phyloP scores from a whole-genome alignment of 2,113 vertebrate species.

The Emydura subglobosa region DNA sequence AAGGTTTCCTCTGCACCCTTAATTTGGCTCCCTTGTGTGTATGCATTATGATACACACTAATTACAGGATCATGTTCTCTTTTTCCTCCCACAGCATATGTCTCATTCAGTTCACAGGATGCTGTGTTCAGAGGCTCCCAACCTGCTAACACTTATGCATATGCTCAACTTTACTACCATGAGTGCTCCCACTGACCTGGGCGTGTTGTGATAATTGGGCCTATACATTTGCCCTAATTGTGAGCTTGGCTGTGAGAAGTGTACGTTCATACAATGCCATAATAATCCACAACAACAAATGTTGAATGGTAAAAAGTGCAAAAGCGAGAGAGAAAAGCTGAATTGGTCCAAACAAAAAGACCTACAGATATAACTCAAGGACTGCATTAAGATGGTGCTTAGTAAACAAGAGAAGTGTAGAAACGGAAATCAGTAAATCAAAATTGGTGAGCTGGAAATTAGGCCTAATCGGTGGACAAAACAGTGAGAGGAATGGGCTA shows the following conservation, averaged over 20 bases:
- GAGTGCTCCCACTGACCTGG: no score
- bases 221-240: background rate
- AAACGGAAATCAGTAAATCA: no score
- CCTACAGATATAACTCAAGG: background rate
- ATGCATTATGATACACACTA: background rate
- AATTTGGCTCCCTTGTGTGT: background rate
- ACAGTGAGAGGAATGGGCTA: no score
- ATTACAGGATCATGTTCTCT: background rate
- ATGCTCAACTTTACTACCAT: background rate
- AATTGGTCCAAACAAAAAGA: background rate
- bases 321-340: background rate
- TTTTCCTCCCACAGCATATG: background rate
- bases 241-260: no score
- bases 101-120: background rate
- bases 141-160: background rate
- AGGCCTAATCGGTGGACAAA: no score
- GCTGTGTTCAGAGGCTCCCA: background rate
- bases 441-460: no score
- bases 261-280: no score
- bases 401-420: no score
- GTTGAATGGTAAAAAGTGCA: background rate
- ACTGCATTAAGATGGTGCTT: no score
- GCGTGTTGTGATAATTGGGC: background rate
- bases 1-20: background rate
- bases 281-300: no score